Conservation (phyloP, 2,797 vertebrate genomes). For the Chrosomus eos region DNA sequence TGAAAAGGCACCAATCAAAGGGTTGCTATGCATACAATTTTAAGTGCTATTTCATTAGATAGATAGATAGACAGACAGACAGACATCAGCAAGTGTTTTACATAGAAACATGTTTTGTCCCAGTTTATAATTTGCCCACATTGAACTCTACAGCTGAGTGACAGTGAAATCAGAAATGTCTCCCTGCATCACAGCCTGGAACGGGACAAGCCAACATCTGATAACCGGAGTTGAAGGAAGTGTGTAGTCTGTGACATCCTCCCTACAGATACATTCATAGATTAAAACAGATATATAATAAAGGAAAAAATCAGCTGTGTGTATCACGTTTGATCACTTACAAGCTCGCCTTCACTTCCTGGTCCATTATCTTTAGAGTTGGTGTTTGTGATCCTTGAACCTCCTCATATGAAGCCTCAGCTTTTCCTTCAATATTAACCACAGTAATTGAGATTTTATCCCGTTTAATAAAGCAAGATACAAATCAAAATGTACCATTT, state of each 20-base stretch:
- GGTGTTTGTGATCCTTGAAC: conserved; percentile 21
- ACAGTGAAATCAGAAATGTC: conserved; percentile 60
- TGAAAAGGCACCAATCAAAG: background rate
- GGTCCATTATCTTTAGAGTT: conserved; percentile 63
- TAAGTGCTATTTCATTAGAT: background rate
- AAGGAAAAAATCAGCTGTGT: background rate
- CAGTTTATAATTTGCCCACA: background rate
- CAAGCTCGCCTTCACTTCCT: conserved; percentile 58
- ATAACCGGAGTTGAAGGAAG: background rate
- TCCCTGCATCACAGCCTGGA: conserved; percentile 62
- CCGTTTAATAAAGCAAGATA: background rate
- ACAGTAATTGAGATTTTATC: background rate
- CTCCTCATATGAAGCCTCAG: conserved; percentile 59
- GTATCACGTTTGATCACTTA: conserved; percentile 32
- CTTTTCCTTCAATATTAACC: conserved; percentile 58
- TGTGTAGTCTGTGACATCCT: conserved; percentile 64
- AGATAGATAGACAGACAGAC: background rate
- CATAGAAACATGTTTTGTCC: background rate
- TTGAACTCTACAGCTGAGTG: conserved; percentile 60
- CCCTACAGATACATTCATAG: conserved; percentile 9
- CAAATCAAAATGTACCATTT: background rate
- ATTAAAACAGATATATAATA: background rate
- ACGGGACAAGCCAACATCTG: conserved; percentile 67
- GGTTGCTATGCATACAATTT: background rate
- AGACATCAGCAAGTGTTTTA: background rate